Percentiles rank a stretch among this genome's conserved stretches.
Conservation (phyloP, 2,888 invertebrate species). For the Leucoma salicis region DNA sequence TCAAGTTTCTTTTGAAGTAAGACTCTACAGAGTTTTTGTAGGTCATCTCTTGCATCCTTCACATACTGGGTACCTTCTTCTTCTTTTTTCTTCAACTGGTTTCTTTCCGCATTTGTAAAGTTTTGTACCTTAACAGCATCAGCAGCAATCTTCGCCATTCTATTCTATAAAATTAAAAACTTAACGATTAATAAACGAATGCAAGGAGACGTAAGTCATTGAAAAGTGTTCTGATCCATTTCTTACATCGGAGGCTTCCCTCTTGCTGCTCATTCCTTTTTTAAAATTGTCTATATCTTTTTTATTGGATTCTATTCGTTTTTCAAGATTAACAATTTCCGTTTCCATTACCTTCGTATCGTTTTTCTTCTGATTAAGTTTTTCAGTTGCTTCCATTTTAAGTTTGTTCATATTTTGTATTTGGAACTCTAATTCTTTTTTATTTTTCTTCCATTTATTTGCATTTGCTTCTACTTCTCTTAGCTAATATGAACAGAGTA, state of each 20-base stretch:
- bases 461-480: constrained; percentile 52
- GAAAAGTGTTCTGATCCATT: not conserved
- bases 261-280: constrained; percentile 42
- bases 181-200: too few species aligned
- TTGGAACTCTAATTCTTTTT: constrained; percentile 60
- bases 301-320: constrained; percentile 46
- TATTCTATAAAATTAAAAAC: constrained; percentile 37
- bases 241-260: constrained; percentile 55
- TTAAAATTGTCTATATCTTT: constrained; percentile 42
- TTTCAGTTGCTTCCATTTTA: constrained; percentile 50
- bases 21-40: constrained; percentile 57
- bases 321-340: constrained; percentile 52
- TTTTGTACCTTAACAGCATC: constrained; percentile 42
- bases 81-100: constrained; percentile 48
- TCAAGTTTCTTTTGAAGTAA: constrained; percentile 63
- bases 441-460: constrained; percentile 62
- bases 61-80: constrained; percentile 50
- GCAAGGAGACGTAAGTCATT: too few species aligned
- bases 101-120: constrained; percentile 36
- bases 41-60: constrained; percentile 60
- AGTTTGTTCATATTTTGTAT: constrained; percentile 46
- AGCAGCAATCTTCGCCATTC: constrained; percentile 35
- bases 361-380: constrained; percentile 52
- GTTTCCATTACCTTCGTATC: constrained; percentile 53
- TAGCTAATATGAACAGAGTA: constrained; percentile 42